Evolutionary conservation across 2,113 vertebrate genomes (phyloP), one percentile per base, ranked within the genome.

Genomic region (Sinocyclocheilus rhinocerous): DNA sequence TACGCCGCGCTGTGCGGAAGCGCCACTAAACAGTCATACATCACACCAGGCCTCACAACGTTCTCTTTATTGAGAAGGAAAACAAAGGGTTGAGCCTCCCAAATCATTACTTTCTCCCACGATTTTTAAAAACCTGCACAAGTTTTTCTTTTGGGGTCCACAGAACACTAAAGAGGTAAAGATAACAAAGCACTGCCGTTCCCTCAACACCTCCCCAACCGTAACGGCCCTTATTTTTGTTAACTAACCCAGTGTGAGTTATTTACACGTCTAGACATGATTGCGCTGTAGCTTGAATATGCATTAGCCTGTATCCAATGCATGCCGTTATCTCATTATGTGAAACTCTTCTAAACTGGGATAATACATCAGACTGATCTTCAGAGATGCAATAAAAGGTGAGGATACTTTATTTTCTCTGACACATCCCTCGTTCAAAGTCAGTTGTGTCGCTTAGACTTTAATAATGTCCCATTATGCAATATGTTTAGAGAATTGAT

Each of bases 31-130:
- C 93, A 96, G 95, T 94, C 96, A 96, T 99, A 97, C 93, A 98
- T 99, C 97, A 99, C 95, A 90, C 87, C 93, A 91, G 94, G 93
- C 92, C 96, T 94, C 94, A 95, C 96, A 97, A 97, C 95, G 94
- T 95, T 96, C 93, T 95, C 96, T 97, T 99, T 98, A 98, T 97
- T 97, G 97, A 98, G 96, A 97, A 97, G 96, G 95, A 98, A 98
- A 98, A 98, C 97, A 98, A 97, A 97, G 96, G 96, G 94, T 97
- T 98, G 96, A 97, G 97, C 94, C 77, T 93, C 94, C 96, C 96
- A 96, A 98, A 97, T 98, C 97, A 98, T 98, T 99, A 98, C 95
- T 97, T 80, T 97, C 95, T 95, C 94, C 89, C 93, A 96, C 96
- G 91, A 98, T 98, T 97, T 98, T 99, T 98, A 99, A 91, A 80